Conservation (phyloP, 1,140 invertebrate species). For the Psix sp. region DNA sequence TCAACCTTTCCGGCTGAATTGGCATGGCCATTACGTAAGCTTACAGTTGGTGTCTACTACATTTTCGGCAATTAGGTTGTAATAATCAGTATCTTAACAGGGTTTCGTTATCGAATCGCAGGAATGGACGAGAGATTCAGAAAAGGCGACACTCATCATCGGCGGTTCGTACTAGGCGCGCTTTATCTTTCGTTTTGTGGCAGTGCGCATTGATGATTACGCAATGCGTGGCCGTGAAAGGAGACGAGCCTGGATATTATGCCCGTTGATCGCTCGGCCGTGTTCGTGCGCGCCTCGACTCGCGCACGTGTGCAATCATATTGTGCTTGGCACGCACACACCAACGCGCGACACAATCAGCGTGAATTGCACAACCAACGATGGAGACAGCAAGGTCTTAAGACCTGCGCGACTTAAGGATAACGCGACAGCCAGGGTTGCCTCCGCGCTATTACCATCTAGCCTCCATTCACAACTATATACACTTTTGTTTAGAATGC, state of each 20-base stretch:
- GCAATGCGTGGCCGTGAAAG: conserved; percentile 76
- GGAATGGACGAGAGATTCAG: no score
- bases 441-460: no score
- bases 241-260: conserved; percentile 63
- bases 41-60: conserved; percentile 9
- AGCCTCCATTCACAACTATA: no score
- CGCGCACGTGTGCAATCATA: conserved; percentile 57
- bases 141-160: no score
- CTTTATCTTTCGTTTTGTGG: conserved; percentile 69
- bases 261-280: conserved; percentile 38
- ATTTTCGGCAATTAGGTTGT: conserved; percentile 24
- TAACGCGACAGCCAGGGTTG: conserved; percentile 43
- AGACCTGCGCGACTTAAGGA: conserved; percentile 39
- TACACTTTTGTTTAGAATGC: no score
- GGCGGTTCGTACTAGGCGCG: no score
- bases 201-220: conserved; percentile 71
- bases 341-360: conserved; percentile 18
- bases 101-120: no score
- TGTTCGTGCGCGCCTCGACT: conserved; percentile 22
- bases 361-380: conserved; percentile 43
- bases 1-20: conserved; percentile 47
- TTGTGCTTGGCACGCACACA: conserved; percentile 18
- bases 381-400: conserved; percentile 22
- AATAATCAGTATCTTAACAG: no score
- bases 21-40: conserved; percentile 26